Conservation (phyloP, 2,113 vertebrate genomes). For the Quiscalus mexicanus region DNA sequence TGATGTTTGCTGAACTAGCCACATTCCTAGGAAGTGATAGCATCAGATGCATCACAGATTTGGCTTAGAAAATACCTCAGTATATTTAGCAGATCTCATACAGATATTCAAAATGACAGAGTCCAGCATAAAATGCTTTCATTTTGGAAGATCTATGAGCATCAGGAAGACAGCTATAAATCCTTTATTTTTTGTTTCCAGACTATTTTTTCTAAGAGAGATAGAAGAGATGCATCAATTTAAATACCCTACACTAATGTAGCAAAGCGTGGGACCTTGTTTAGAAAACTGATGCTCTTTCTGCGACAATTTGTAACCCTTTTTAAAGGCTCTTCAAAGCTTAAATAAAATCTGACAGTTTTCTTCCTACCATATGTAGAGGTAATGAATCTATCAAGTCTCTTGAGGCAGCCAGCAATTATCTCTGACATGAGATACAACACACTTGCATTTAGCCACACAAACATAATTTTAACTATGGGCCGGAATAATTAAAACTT, state of each 20-base stretch:
- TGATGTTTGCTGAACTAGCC: not conserved
- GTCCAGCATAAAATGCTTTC: not conserved
- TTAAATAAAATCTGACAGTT: constrained; percentile 56
- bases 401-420: constrained; percentile 57
- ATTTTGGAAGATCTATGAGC: not conserved
- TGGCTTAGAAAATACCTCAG: not conserved
- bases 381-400: constrained; percentile 52
- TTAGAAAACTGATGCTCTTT: constrained; percentile 46
- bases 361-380: constrained; percentile 49
- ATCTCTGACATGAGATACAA: constrained; percentile 48
- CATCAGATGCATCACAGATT: not conserved
- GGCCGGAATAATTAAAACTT: constrained; percentile 49
- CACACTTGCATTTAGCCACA: constrained; percentile 36
- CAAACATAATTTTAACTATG: constrained; percentile 28
- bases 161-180: not conserved
- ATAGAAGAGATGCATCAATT: not conserved
- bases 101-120: not conserved
- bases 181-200: not conserved
- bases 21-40: not conserved
- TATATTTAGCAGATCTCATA: not conserved
- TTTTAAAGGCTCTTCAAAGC: constrained; percentile 22
- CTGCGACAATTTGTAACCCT: not conserved
- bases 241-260: not conserved
- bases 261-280: not conserved
- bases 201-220: not conserved